Base-by-base conservation (phyloP, 2,888 invertebrate species). In the Cheilosia vernalis region DNA sequence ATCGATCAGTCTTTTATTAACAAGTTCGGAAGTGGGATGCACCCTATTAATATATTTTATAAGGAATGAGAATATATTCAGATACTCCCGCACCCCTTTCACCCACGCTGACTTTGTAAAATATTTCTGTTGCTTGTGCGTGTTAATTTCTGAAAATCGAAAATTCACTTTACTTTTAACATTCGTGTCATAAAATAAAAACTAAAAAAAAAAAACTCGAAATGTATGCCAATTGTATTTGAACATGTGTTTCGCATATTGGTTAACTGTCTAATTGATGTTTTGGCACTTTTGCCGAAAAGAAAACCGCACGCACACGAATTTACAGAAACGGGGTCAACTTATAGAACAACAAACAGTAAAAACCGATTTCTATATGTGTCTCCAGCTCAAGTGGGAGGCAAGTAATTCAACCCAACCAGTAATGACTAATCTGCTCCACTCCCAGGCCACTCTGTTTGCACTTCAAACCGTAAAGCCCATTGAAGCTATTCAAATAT, bases 261-360 rank as follows among this genome's bases (percentile, higher is more conserved):
- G 47, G 37, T 58, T 44, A 64, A 60, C 37, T 19, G 63, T 47
- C 69, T 84, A 84, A 84, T 84, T 80, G 80, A 80, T 74, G 42
- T 84, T 84, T 74, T 84, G 84, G 84, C 84, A 84, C 80, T 84
- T 84, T 80, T 80, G 69, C 40, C 53, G 49, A 33, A 24, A n/a
- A 37, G 24, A 44, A 44, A 60, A 60, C 40, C 55, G 27, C 27
- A 70, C 81, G 66, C 84, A 70, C 60, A 84, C 53, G 74, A 60
- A 69, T 63, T 67, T 61, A 58, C 37, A 47, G 58, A 72, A 72
- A 61, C 66, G 44, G 42, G 84, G 84, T 80, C 84, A 84, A 61
- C 51, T 60, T 53, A 24, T 60, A 67, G 53, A 72, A 67, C 61
- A 72, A 37, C 66, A 77, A 70, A 76, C 21, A 24, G 17, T 9